Evolutionary conservation across 2,888 invertebrate genomes (phyloP), one percentile per base, ranked within the genome.

Genomic region (Syritta pipiens): DNA sequence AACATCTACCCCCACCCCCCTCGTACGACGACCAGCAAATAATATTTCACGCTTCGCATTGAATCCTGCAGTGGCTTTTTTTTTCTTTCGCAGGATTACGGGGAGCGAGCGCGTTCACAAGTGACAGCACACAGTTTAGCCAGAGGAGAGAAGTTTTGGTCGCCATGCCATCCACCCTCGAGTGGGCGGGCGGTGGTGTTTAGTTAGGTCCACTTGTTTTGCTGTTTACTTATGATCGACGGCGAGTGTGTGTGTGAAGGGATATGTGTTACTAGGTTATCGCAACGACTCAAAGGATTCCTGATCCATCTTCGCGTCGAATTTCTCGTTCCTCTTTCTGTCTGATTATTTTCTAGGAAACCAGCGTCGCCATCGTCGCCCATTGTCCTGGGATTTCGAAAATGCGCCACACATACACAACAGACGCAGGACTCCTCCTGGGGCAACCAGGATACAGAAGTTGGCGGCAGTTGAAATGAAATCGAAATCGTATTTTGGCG

Each of bases 211-310:
- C 53, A 55, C 49, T 79, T 79, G 44, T 67, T 79, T 49, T 72
- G 51, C 59, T 72, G 55, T 40, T 59, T 28, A 37, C 26, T 65
- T 32, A 46, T 37, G 24, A 46, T 46, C 37, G 14, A 14, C 37
- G 19, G 37, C 3, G 40, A 49, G 30, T 37, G 40, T 35, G 17
- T 35, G 24, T 12, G 20, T 17, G 32, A 37, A 57, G 59, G 48
- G 40, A 71, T 60, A 10, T 71, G 62, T 74, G 79, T 79, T 79
- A 74, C 67, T 79, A 62, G 79, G 79, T 79, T 79, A 68, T 60
- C 67, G 59, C 77, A 60, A 48, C 42, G 72, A 72, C 55, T 65
- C 71, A 77, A 79, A 65, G 62, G 67, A 74, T 51, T 68, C 49
- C 60, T 49, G 28, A n/a, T n/a, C 37, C 48, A 62, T 62, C 37